A percentile compares a stretch with the other conserved stretches of the same genome.
phyloP scores from a whole-genome alignment of 2,888 invertebrate species.

The Athalia rosae region DNA sequence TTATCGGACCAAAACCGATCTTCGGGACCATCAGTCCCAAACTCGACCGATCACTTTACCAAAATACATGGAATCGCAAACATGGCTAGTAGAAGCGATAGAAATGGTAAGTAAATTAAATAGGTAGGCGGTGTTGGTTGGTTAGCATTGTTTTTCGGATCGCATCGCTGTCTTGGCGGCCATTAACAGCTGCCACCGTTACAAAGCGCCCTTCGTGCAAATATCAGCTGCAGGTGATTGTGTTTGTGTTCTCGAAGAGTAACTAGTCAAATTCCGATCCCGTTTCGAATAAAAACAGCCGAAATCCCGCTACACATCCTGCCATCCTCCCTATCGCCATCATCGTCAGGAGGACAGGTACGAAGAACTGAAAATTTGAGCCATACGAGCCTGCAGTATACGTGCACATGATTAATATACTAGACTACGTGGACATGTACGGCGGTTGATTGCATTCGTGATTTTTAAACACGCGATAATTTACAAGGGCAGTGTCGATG shows the following conservation, averaged over 20 bases:
- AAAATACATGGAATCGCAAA: constrained; percentile 20
- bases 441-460: constrained; percentile 7
- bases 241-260: constrained; percentile 29
- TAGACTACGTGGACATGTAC: constrained; percentile 14
- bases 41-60: neutral
- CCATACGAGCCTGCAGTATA: neutral
- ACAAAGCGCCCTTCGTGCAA: constrained; percentile 35
- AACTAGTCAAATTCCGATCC: constrained; percentile 15
- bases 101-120: constrained; percentile 34
- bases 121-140: constrained; percentile 39
- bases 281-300: constrained; percentile 31
- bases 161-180: constrained; percentile 38
- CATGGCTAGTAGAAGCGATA: constrained; percentile 38
- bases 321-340: constrained; percentile 20
- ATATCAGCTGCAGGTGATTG: neutral
- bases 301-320: constrained; percentile 27
- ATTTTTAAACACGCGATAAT: constrained; percentile 18
- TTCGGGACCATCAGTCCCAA: constrained; percentile 10
- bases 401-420: constrained; percentile 22
- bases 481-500: constrained; percentile 36
- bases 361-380: constrained; percentile 6
- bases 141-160: constrained; percentile 31
- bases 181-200: constrained; percentile 29
- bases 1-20: neutral
- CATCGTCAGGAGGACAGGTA: neutral